Base-by-base conservation (phyloP, 2,113 vertebrate genomes). In the Tricholaema leucomelas region DNA sequence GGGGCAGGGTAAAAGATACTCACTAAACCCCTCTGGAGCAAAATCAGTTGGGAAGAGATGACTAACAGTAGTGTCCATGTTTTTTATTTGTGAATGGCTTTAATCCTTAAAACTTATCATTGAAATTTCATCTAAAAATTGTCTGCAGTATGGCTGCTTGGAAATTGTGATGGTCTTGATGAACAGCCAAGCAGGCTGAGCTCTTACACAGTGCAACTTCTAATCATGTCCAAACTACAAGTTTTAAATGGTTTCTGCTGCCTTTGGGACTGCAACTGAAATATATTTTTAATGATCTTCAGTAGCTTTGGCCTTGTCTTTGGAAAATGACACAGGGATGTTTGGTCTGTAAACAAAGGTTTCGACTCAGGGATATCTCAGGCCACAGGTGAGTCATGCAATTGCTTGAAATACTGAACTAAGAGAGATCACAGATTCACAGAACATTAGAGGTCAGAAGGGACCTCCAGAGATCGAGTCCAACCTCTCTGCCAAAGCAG, bases 31-130 rank as follows among this genome's bases (percentile, higher is more conserved):
- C 71, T 69, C 23, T 1, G 5, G 81, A 61, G 83, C 5, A 3
- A 82, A 94, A 80, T 70, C 81, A 85, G 19, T 87, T 70, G 70
- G 70, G 52, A 88, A 90, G 88, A 82, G 79, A 48, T 76, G 35
- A 71, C n/a, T 91, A 71, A 71, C 36, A 38, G 63, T 79, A 87
- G 24, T 59, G 36, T 82, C 59, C 54, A 8, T 46, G 35, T 81
- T 81, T 85, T 55, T 92, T 74, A 81, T 56, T 79, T 87, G 38
- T 79, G 74, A 88, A 80, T 67, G 56, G 66, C 6, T 6, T 65
- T 87, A 92, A 81, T 91, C 81, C 70, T 65, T 73, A 31, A 85
- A 91, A 87, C 10, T 71, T 75, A 44, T 2, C 50, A 27, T 30
- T 78, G 58, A 80, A 83, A 75, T 72, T 75, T 64, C 40, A 30